These are phyloP conservation scores for Typhlichthys eigenmanni DNA, from an alignment of 2,797 vertebrate genomes.

Conservation along the genomic window DNA sequence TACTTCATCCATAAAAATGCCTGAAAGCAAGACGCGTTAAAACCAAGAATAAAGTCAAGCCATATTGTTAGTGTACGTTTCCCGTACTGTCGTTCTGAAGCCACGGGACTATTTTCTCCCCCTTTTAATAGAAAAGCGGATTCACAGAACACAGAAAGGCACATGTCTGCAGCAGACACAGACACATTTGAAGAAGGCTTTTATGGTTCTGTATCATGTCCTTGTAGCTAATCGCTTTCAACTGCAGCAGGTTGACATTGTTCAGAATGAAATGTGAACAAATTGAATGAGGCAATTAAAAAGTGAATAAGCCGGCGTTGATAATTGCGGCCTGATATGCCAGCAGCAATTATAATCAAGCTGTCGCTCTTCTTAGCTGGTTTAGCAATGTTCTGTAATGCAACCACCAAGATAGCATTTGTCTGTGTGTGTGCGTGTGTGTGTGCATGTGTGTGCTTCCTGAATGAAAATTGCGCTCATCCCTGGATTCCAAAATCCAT, in stretches of 20 bases:
- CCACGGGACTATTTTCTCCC: no score
- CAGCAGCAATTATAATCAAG: slow-evolving; percentile 78
- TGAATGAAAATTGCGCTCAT: no score
- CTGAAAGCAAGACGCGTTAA: no score
- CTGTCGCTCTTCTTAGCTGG: slow-evolving; percentile 66
- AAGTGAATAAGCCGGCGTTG: slow-evolving; percentile 78
- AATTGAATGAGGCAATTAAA: slow-evolving; percentile 86
- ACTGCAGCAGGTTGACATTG: slow-evolving; percentile 78
- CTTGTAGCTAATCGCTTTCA: slow-evolving; percentile 78
- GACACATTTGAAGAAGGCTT: slow-evolving; percentile 18
- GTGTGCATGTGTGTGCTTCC: background rate
- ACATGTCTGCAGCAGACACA: slow-evolving; percentile 2
- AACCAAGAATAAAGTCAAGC: no score
- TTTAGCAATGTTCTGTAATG: slow-evolving; percentile 57
- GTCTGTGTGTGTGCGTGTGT: slow-evolving; percentile 10
- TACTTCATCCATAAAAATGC: no score
- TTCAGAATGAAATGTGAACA: slow-evolving; percentile 80
- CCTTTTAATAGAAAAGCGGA: no score
- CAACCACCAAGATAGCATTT: slow-evolving; percentile 35
- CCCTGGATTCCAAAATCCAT: slow-evolving; percentile 23
- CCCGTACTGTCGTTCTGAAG: no score
- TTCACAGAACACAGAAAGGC: slow-evolving; percentile 3
- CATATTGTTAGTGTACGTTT: no score
- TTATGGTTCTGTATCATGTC: slow-evolving; percentile 56
- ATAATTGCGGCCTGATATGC: slow-evolving; percentile 80